A percentile compares a stretch with the other conserved stretches of the same genome.
Evolutionary conservation across 2,113 vertebrate genomes (phyloP).

Genomic region (Ahaetulla prasina): DNA sequence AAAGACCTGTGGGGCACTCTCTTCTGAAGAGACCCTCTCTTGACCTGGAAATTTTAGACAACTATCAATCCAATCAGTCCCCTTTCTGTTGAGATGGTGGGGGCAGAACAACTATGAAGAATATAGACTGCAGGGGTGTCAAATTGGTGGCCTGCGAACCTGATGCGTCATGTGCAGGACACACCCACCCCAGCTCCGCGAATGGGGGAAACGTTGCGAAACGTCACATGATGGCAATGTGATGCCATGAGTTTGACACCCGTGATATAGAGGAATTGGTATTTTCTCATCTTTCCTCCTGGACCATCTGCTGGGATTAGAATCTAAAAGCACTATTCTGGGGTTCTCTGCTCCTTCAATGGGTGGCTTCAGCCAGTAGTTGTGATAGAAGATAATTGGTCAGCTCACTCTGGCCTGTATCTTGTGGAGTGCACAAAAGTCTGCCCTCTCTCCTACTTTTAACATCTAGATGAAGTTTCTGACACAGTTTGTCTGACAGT

Average conservation of each 20-base stretch:
- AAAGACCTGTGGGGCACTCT: neutral
- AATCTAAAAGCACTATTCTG: neutral
- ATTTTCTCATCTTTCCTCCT: neutral
- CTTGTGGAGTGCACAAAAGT: neutral
- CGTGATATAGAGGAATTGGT: neutral
- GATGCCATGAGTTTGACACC: no score
- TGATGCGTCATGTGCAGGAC: no score
- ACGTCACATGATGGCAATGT: no score
- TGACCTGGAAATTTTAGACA: neutral
- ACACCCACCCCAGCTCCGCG: no score
- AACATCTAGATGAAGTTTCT: neutral
- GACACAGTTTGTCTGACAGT: neutral
- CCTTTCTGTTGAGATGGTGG: neutral
- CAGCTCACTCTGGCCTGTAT: neutral
- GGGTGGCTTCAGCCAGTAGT: neutral
- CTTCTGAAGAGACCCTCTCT: neutral
- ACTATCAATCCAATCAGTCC: neutral
- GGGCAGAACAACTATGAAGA: neutral
- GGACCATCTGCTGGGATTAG: neutral
- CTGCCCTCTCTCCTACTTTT: neutral
- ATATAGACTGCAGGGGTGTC: neutral
- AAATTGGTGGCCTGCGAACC: no score
- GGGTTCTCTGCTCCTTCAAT: neutral
- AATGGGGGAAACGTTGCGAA: no score
- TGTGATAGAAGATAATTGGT: neutral